Base-by-base conservation (phyloP, 2,888 invertebrate genomes). In the Pyrrhosoma nymphula region DNA sequence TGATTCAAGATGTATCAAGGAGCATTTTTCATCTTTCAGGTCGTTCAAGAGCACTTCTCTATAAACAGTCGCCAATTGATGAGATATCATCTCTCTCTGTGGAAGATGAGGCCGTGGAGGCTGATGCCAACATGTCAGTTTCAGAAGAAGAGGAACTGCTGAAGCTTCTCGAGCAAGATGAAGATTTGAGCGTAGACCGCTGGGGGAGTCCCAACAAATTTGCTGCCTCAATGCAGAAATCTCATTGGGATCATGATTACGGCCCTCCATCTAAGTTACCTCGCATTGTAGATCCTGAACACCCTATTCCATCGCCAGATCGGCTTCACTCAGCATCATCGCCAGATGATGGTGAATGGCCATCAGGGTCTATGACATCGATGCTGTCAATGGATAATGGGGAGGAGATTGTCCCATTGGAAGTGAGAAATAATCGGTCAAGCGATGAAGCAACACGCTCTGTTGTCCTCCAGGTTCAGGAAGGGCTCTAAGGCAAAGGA, bases 1-100 rank as follows among this genome's bases (percentile, higher is more conserved):
- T 47, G 8, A 47, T 47, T 47, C 47, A 47, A 30, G 35, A 47
- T 47, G 60, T 1, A 55, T 35, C 30, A 60, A 88, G 95, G 90
- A 69, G 47, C 95, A 96, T 95, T 96, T 95, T 95, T 95, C n/a
- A n/a, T 95, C 95, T 95, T 95, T 55, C 95, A 97, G 97, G 97
- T 95, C 97, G 97, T 91, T 97, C 97, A 30, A 96, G 97, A 95
- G 96, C 96, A 56, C 96, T 97, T 39, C 96, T 97, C 3, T 97
- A 96, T 95, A 96, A 97, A 63, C 96, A 96, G 60, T 96, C 96
- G 95, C 95, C 96, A 56, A 96, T 96, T 96, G 96, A 96, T 95
- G 96, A 96, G 82, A 97, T 95, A 23, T 95, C 95, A 60, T 89
- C 95, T 10, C 69, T 95, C 30, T 93, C 95, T 55, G 95, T 95